Percentiles rank a stretch among this genome's conserved stretches.
Conservation (phyloP, 1,140 invertebrate species). For the Triops cancriformis region DNA sequence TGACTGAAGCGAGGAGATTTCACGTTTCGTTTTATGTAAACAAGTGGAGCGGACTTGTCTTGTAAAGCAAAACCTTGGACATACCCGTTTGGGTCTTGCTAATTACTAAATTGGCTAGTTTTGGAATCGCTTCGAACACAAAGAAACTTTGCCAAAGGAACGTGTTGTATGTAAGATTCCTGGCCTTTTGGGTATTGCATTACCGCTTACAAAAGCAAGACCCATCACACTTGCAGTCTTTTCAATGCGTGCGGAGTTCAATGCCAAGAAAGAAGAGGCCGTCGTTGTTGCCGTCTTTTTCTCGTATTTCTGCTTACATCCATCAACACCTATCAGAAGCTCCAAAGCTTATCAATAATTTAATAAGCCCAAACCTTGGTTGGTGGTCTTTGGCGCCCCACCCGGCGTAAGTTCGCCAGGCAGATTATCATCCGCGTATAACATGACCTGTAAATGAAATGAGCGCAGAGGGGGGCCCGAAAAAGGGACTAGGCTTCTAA, state of each 20-base stretch:
- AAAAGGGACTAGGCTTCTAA: background rate
- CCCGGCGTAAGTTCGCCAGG: background rate
- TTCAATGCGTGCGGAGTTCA: background rate
- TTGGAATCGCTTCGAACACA: background rate
- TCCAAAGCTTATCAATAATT: background rate
- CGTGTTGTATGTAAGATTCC: background rate
- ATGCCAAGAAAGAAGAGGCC: background rate
- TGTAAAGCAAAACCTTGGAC: background rate
- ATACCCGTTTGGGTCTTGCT: background rate
- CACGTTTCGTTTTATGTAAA: background rate
- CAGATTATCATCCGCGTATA: slow-evolving; percentile 5
- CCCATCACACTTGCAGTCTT: background rate
- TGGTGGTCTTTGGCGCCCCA: background rate
- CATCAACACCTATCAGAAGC: background rate
- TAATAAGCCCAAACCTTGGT: background rate
- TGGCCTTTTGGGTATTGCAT: background rate
- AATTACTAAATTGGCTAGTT: background rate
- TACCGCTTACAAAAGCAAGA: background rate
- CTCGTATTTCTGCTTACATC: background rate
- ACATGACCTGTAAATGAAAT: background rate
- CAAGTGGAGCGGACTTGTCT: background rate
- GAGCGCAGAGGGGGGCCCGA: background rate
- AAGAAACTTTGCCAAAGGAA: background rate
- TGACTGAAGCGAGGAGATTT: background rate
- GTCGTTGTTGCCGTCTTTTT: background rate